phyloP scores from a whole-genome alignment of 2,888 invertebrate species.

The Heteromyza rotundicornis region DNA sequence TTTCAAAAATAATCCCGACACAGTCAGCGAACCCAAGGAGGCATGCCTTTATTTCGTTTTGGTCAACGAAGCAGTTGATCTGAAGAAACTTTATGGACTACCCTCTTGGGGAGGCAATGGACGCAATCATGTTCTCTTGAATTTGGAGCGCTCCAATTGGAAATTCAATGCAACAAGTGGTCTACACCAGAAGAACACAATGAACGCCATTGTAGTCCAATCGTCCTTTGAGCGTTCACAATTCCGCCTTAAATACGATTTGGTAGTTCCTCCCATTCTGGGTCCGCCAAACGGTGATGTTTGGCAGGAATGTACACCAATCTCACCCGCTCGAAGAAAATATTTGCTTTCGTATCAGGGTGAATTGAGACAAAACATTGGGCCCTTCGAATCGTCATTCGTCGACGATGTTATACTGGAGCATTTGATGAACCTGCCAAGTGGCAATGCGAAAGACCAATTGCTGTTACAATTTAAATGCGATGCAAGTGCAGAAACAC shows the following conservation, averaged over 20 bases:
- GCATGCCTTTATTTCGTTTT: slow-evolving; percentile 89
- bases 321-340: slow-evolving; percentile 86
- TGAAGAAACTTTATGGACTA: slow-evolving; percentile 71
- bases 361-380: slow-evolving; percentile 63
- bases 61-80: slow-evolving; percentile 77
- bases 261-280: slow-evolving; percentile 85
- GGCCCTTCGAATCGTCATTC: slow-evolving; percentile 43
- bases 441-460: slow-evolving; percentile 71
- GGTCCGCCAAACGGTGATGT: slow-evolving; percentile 88
- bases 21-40: slow-evolving; percentile 80
- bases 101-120: slow-evolving; percentile 97
- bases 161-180: slow-evolving; percentile 74
- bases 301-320: slow-evolving; percentile 85
- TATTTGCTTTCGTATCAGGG: slow-evolving; percentile 85
- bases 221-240: slow-evolving; percentile 74
- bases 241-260: slow-evolving; percentile 81
- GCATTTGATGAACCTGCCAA: slow-evolving; percentile 71
- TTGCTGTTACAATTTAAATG: slow-evolving; percentile 86
- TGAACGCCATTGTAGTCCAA: slow-evolving; percentile 87
- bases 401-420: slow-evolving; percentile 74
- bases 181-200: slow-evolving; percentile 76
- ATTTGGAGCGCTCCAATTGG: slow-evolving; percentile 78
- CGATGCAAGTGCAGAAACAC: slow-evolving; percentile 77
- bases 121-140: slow-evolving; percentile 87
- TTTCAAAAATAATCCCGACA: slow-evolving; percentile 83